Conservation (phyloP, 2,113 vertebrate species). For the Pachypanchax playfairii region DNA sequence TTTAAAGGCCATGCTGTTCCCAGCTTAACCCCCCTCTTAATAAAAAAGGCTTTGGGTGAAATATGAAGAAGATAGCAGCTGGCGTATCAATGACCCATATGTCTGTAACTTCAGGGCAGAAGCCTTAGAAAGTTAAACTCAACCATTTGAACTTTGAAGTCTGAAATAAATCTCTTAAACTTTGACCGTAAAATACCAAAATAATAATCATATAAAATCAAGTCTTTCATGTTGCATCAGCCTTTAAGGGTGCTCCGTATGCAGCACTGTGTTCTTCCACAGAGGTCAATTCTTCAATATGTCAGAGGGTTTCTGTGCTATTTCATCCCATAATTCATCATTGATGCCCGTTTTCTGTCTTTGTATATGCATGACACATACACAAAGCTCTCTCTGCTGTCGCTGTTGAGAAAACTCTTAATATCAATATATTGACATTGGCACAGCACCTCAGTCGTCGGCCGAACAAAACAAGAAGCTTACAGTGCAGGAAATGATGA, state of each 20-base stretch:
- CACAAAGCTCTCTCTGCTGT: constrained; percentile 25
- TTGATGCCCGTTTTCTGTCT: constrained; percentile 28
- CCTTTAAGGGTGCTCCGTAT: not conserved
- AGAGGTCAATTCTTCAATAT: constrained; percentile 26
- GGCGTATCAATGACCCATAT: constrained; percentile 39
- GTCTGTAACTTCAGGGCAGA: constrained; percentile 48
- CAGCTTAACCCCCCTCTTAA: constrained; percentile 39
- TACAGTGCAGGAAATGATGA: constrained; percentile 68
- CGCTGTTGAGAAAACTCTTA: constrained; percentile 26
- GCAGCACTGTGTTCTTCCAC: not conserved
- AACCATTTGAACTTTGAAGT: constrained; percentile 33
- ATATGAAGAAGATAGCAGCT: constrained; percentile 67
- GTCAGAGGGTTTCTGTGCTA: not conserved
- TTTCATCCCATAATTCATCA: constrained; percentile 18
- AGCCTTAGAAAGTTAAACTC: constrained; percentile 37
- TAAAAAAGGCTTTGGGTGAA: constrained; percentile 62
- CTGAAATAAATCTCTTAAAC: constrained; percentile 22
- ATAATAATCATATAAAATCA: constrained; percentile 4
- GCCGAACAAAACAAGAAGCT: constrained; percentile 58
- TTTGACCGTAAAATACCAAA: constrained; percentile 10
- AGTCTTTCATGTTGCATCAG: not conserved
- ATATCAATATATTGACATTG: constrained; percentile 67
- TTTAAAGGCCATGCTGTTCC: constrained; percentile 40
- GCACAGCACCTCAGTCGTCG: constrained; percentile 43
- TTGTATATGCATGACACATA: constrained; percentile 18